Conservation (phyloP, 30 jellyfish, hydroid and myxozoan genomes). For the Turritopsis rubra region DNA sequence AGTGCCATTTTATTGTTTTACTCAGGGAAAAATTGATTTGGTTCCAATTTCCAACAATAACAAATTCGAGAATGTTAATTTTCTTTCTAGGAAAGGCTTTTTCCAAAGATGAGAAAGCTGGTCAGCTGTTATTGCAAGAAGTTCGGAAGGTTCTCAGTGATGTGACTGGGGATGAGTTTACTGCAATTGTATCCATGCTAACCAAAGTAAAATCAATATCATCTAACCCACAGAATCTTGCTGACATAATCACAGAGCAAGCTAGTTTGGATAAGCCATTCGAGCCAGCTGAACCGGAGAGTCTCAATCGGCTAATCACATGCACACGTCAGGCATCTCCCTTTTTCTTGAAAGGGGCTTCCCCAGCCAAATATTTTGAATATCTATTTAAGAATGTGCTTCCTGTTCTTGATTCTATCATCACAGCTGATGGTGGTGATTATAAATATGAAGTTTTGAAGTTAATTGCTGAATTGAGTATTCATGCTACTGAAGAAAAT, state of each 20-base stretch:
- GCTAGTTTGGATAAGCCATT: conserved; percentile 86
- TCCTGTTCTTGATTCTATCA: conserved; percentile 64
- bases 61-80: no score
- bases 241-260: conserved; percentile 94
- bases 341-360: conserved; percentile 91
- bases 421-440: conserved; percentile 80
- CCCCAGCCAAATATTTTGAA: conserved; percentile 72
- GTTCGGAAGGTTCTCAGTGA: conserved; percentile 65
- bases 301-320: conserved; percentile 84
- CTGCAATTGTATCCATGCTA: conserved; percentile 62
- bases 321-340: conserved; percentile 98
- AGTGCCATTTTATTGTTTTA: no score
- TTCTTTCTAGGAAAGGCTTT: conserved; percentile 16
- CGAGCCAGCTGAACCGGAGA: conserved; percentile 81
- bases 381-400: conserved; percentile 64
- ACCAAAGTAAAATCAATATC: conserved; percentile 81
- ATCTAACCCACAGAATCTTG: conserved; percentile 85
- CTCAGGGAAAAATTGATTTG: no score
- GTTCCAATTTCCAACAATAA: not conserved
- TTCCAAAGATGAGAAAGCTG: conserved; percentile 26
- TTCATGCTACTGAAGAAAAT: conserved; percentile 64
- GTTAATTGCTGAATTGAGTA: conserved; percentile 65
- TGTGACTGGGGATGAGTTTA: conserved; percentile 99
- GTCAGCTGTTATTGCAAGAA: conserved; percentile 30
- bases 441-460: conserved; percentile 79